phyloP scores from a whole-genome alignment of 2,113 vertebrate genomes.

The Baryphthengus martii region DNA sequence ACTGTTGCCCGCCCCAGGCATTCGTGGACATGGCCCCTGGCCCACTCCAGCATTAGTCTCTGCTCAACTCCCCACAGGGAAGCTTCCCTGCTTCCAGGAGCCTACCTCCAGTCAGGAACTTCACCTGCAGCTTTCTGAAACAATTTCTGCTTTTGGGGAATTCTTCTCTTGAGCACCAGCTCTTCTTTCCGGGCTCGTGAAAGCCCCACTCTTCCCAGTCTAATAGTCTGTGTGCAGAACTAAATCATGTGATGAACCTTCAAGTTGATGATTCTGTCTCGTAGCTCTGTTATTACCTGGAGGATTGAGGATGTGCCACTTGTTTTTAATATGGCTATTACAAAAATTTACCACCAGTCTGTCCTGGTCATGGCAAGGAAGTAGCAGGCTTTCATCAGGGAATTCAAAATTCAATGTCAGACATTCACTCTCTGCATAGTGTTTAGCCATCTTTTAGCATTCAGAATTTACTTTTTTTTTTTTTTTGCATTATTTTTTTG shows the following conservation, averaged over 20 bases:
- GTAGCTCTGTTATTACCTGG: neutral
- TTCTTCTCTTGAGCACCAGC: neutral
- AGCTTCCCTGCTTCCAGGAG: neutral
- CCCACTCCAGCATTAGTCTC: fast-evolving
- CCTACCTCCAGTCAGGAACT: neutral
- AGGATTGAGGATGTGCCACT: neutral
- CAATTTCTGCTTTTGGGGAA: neutral
- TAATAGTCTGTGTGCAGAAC: neutral
- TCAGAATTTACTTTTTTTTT: neutral
- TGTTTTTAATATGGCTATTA: neutral
- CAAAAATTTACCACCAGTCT: neutral
- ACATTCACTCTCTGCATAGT: fast-evolving
- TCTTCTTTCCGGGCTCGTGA: neutral
- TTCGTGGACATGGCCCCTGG: neutral
- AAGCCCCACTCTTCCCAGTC: neutral
- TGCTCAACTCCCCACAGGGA: neutral
- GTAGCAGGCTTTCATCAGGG: neutral
- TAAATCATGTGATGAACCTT: neutral
- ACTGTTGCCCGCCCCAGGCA: fast-evolving
- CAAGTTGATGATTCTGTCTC: neutral
- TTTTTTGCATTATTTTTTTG: neutral
- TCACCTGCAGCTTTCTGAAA: neutral
- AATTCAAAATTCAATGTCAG: neutral
- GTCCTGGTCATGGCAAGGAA: neutral
- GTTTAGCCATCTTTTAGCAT: neutral